These are phyloP conservation scores for Dasypus novemcinctus DNA, from an alignment of 2,113 vertebrate species.

Conservation along the genomic window DNA sequence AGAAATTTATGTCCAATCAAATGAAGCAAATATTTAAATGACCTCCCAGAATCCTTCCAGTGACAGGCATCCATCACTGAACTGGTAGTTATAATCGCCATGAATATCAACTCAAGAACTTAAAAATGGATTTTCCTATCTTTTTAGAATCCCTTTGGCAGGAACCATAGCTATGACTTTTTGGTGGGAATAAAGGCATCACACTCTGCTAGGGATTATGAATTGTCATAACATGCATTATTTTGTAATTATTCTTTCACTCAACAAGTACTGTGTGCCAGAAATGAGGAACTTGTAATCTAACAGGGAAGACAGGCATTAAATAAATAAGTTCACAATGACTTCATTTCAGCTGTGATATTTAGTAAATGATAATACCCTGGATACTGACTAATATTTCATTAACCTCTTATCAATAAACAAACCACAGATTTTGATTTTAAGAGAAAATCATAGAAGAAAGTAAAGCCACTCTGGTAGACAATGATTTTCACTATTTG, in stretches of 20 bases:
- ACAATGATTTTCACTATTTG: constrained; percentile 26
- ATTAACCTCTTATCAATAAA: not conserved
- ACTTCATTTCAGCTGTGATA: not conserved
- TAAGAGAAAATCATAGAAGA: constrained; percentile 16
- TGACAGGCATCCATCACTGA: not conserved
- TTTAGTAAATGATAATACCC: not conserved
- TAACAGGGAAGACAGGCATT: not conserved
- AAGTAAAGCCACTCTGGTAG: not conserved
- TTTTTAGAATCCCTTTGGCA: not conserved
- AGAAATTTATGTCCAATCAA: not conserved
- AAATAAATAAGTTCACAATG: not conserved
- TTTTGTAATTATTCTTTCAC: not conserved
- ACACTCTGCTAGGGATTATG: not conserved
- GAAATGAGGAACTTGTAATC: not conserved
- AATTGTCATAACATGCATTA: not conserved
- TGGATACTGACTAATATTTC: not conserved
- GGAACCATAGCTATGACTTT: not conserved
- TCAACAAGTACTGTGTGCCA: not conserved
- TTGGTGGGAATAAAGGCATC: not conserved
- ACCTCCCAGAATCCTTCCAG: not conserved
- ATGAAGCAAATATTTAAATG: not conserved
- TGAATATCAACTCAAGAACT: not conserved
- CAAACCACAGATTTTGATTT: not conserved
- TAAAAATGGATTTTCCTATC: not conserved
- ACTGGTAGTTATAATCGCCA: not conserved